These are phyloP conservation scores for Palaemon carinicauda DNA, from an alignment of 1,140 invertebrate species.

Conservation along the genomic window DNA sequence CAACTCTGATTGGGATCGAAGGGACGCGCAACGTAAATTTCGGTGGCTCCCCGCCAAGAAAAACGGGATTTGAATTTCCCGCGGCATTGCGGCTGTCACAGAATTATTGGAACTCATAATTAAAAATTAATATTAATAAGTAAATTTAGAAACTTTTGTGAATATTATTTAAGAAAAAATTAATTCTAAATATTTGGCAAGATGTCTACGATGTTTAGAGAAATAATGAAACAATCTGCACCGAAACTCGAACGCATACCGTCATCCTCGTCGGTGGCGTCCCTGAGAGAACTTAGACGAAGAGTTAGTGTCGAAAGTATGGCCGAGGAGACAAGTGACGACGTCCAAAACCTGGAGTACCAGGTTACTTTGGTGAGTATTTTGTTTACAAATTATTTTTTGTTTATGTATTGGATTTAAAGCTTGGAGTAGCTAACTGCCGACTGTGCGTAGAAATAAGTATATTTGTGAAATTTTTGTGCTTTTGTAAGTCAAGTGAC, in stretches of 20 bases:
- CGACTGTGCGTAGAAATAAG: no score
- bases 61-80: conserved; percentile 22
- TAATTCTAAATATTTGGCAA: conserved; percentile 7
- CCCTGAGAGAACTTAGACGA: conserved; percentile 27
- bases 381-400: background rate
- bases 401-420: conserved; percentile 32
- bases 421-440: background rate
- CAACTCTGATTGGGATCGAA: background rate
- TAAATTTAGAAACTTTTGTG: background rate
- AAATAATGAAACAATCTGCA: conserved; percentile 35
- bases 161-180: background rate
- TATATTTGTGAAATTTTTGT: no score
- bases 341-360: conserved; percentile 41
- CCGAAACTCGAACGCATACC: conserved; percentile 34
- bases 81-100: background rate
- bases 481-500: no score
- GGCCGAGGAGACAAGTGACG: conserved; percentile 27
- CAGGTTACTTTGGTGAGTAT: conserved; percentile 50
- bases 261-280: conserved; percentile 29
- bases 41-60: background rate
- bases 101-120: conserved; percentile 14
- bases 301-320: conserved; percentile 43
- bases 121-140: background rate
- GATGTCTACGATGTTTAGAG: conserved; percentile 50
- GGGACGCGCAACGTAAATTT: background rate